These are phyloP conservation scores for Apogon talboti DNA, from an alignment of 2,797 vertebrate genomes.

Conservation along the genomic window DNA sequence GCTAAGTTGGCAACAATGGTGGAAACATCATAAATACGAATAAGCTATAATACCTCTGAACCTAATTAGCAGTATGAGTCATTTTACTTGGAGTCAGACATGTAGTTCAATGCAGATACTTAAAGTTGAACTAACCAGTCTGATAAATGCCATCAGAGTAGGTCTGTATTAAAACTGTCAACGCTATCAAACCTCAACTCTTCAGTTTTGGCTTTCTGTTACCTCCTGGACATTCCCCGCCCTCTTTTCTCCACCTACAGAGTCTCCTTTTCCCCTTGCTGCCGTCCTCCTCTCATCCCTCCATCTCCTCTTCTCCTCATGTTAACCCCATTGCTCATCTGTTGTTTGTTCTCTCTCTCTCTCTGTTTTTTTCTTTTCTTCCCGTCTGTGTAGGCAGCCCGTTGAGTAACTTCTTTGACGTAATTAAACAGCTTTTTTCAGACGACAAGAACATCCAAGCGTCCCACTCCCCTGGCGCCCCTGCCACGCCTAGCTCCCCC, in stretches of 20 bases:
- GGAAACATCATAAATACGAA: too few relatives aligned
- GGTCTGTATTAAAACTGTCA: too few relatives aligned
- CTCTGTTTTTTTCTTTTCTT: conserved; percentile 79
- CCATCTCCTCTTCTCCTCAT: conserved; percentile 64
- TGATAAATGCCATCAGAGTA: too few relatives aligned
- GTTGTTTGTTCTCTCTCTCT: conserved; percentile 85
- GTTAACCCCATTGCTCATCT: conserved; percentile 84
- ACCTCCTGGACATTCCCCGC: not conserved
- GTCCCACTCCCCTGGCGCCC: conserved; percentile 90
- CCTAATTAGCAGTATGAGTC: too few relatives aligned
- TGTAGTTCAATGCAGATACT: too few relatives aligned
- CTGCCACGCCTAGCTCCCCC: conserved; percentile 91
- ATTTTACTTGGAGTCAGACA: too few relatives aligned
- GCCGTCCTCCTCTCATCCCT: conserved; percentile 62
- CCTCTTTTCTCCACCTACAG: not conserved
- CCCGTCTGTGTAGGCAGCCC: conserved; percentile 98
- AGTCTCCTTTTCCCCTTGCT: conserved; percentile 58
- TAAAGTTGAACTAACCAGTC: too few relatives aligned
- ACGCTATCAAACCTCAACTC: not conserved
- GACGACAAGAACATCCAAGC: conserved; percentile 98
- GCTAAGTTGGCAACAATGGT: too few relatives aligned
- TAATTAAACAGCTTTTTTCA: conserved; percentile 99
- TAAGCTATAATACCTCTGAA: too few relatives aligned
- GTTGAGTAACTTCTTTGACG: conserved; percentile 99
- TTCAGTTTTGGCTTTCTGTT: not conserved